Evolutionary conservation across 2,888 invertebrate species (phyloP).

Genomic region (Luperina testacea): DNA sequence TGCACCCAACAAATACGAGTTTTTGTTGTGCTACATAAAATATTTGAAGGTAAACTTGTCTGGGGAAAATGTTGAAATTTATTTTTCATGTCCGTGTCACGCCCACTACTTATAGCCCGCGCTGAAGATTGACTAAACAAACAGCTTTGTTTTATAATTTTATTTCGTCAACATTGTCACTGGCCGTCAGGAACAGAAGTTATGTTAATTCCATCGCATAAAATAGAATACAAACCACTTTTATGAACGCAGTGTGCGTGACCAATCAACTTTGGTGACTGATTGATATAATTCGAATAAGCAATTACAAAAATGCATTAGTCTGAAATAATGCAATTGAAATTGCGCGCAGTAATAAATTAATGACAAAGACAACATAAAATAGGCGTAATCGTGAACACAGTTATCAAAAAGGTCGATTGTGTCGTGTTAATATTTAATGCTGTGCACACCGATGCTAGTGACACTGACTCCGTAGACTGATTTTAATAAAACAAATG

Average conservation of each 20-base stretch:
- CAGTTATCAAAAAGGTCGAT: conserved; percentile 40
- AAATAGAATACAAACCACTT: conserved; percentile 16
- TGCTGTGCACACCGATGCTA: conserved; percentile 35
- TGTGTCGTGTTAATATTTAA: conserved; percentile 53
- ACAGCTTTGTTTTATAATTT: conserved; percentile 24
- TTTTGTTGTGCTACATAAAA: conserved; percentile 46
- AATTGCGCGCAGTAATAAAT: conserved; percentile 15
- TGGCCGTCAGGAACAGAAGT: not conserved
- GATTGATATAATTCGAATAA: conserved; percentile 16
- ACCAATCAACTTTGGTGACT: conserved; percentile 10
- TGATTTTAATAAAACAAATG: conserved; percentile 54
- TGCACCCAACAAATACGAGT: conserved; percentile 30
- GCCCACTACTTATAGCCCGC: conserved; percentile 32
- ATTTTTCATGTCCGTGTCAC: conserved; percentile 58
- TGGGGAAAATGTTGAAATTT: conserved; percentile 56
- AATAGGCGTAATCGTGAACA: conserved; percentile 41
- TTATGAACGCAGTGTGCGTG: conserved; percentile 11
- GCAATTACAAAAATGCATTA: conserved; percentile 8
- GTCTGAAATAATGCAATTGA: conserved; percentile 13
- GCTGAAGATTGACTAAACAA: conserved; percentile 46
- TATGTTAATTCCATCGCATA: conserved; percentile 3
- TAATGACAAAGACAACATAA: conserved; percentile 24
- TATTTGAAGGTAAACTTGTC: conserved; percentile 48
- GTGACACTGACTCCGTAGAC: conserved; percentile 35
- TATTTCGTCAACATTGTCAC: conserved; percentile 27